Percentiles rank a stretch among this genome's conserved stretches.
These are phyloP conservation scores for Nyctibius bracteatus DNA, from an alignment of 2,113 vertebrate genomes.

Conservation along the genomic window DNA sequence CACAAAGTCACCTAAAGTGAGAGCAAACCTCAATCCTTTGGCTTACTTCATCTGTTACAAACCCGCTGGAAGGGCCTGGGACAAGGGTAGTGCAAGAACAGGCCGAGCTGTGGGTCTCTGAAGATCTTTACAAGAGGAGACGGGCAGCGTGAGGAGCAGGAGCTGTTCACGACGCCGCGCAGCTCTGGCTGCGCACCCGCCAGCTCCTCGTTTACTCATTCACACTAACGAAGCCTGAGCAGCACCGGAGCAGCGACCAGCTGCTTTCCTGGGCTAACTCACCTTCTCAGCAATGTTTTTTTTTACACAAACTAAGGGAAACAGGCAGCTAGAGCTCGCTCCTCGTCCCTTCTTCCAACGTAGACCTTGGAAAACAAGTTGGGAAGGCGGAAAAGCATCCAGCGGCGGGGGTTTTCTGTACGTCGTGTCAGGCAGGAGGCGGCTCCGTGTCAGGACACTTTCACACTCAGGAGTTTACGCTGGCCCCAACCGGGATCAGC, in stretches of 20 bases:
- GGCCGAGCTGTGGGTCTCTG: too few relatives aligned
- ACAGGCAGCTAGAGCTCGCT: background rate
- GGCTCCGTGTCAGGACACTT: background rate
- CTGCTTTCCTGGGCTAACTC: background rate
- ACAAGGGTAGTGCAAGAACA: rapidly evolving
- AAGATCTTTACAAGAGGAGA: background rate
- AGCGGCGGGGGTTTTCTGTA: background rate
- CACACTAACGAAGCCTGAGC: rapidly evolving
- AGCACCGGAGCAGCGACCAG: rapidly evolving
- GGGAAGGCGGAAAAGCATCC: background rate
- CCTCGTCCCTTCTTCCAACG: background rate
- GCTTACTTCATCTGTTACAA: background rate
- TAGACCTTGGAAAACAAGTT: background rate
- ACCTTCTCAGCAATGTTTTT: rapidly evolving
- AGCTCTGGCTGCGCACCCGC: rapidly evolving
- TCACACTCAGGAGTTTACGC: background rate
- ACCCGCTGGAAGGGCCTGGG: too few relatives aligned
- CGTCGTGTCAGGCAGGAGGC: background rate
- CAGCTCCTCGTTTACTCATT: background rate
- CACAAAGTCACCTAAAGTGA: background rate
- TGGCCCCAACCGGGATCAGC: background rate
- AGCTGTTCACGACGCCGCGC: rapidly evolving
- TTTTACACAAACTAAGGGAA: background rate
- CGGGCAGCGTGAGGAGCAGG: background rate
- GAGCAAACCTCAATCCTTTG: background rate